Evolutionary conservation across 2,888 invertebrate genomes (phyloP).

Genomic region (Chromoteleia sp.): DNA sequence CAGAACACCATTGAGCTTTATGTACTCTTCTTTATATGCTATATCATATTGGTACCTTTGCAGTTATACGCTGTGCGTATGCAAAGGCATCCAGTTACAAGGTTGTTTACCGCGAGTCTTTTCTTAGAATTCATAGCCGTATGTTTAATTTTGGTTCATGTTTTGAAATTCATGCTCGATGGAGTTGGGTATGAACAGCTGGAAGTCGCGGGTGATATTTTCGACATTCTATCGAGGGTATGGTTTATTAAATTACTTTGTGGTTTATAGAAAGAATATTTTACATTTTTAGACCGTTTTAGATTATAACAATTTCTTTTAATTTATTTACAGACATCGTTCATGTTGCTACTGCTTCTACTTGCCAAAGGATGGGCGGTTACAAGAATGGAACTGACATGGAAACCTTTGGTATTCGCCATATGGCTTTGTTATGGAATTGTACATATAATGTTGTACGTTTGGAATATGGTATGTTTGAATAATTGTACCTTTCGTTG

Average conservation of each 20-base stretch:
- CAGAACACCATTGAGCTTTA: constrained; percentile 97
- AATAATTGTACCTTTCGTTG: too few relatives aligned
- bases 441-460: constrained; percentile 95
- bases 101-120: constrained; percentile 94
- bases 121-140: constrained; percentile 94
- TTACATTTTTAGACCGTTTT: background rate
- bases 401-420: constrained; percentile 93
- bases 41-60: constrained; percentile 93
- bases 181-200: constrained; percentile 94
- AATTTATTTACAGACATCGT: constrained; percentile 90
- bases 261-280: background rate
- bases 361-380: constrained; percentile 99
- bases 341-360: constrained; percentile 95
- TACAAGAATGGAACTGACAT: constrained; percentile 94
- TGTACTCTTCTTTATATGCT: constrained; percentile 93
- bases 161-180: constrained; percentile 95
- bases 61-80: constrained; percentile 95
- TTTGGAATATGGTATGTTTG: constrained; percentile 95
- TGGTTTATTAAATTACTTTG: constrained; percentile 68
- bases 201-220: constrained; percentile 94
- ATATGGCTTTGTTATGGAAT: constrained; percentile 97
- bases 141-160: constrained; percentile 94
- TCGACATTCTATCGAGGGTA: constrained; percentile 96
- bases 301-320: background rate
- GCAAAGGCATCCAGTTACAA: constrained; percentile 96